Conservation (phyloP, 2,797 vertebrate genomes). For the Crocodylus rhombifer region DNA sequence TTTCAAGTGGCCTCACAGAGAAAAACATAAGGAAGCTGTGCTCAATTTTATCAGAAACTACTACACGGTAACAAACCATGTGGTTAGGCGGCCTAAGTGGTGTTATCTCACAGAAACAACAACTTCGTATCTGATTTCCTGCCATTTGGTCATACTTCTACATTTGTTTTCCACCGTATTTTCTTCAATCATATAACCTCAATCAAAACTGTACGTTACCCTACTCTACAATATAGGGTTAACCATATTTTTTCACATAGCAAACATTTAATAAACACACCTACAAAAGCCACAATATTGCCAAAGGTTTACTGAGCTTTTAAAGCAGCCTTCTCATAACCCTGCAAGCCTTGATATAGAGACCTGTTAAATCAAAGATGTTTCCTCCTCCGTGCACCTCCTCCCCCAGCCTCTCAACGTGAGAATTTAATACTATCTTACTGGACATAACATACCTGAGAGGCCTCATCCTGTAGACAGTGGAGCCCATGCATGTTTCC, state of each 20-base stretch:
- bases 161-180: neutral
- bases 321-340: neutral
- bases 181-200: neutral
- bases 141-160: neutral
- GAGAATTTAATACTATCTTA: neutral
- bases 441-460: neutral
- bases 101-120: slow-evolving; percentile 41
- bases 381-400: neutral
- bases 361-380: neutral
- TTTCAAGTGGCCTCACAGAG: neutral
- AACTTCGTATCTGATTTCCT: slow-evolving; percentile 29
- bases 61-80: neutral
- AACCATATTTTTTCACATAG: neutral
- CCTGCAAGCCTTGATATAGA: neutral
- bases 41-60: slow-evolving; percentile 15
- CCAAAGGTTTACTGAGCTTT: neutral
- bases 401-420: neutral
- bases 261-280: neutral
- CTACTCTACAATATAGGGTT: neutral
- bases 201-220: neutral
- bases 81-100: slow-evolving; percentile 15
- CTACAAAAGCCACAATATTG: neutral
- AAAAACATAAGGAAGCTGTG: neutral
- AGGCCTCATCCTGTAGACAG: slow-evolving; percentile 16
- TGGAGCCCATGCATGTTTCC: slow-evolving; percentile 49